Percentiles rank a stretch among this genome's conserved stretches.
These are phyloP conservation scores for Drosophila robusta DNA, from an alignment of 2,888 invertebrate genomes.

Conservation along the genomic window DNA sequence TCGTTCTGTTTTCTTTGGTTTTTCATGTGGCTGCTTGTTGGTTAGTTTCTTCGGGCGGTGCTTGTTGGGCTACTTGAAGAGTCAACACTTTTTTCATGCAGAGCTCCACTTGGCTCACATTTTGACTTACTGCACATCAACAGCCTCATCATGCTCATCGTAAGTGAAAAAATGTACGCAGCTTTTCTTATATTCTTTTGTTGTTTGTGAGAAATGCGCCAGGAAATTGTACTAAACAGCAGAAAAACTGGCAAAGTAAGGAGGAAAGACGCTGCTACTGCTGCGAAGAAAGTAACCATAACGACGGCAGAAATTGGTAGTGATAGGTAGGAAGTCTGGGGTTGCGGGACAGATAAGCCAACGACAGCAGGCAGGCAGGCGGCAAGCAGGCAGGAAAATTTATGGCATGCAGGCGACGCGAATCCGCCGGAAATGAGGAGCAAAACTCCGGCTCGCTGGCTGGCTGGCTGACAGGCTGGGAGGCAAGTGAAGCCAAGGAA, in stretches of 20 bases:
- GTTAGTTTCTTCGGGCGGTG: conserved; percentile 16
- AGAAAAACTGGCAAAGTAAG: conserved; percentile 50
- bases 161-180: conserved; percentile 69
- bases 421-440: conserved; percentile 70
- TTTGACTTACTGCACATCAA: conserved; percentile 71
- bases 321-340: background rate
- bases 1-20: conserved; percentile 27
- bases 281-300: conserved; percentile 55
- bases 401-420: conserved; percentile 71
- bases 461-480: background rate
- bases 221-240: conserved; percentile 74
- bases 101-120: conserved; percentile 38
- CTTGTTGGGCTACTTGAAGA: conserved; percentile 36
- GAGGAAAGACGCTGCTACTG: conserved; percentile 35
- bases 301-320: conserved; percentile 35
- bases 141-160: conserved; percentile 57
- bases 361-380: conserved; percentile 51
- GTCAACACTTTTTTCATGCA: conserved; percentile 50
- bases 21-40: conserved; percentile 27
- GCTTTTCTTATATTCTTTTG: conserved; percentile 16
- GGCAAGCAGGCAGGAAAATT: conserved; percentile 61
- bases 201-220: conserved; percentile 64
- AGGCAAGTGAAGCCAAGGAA: conserved; percentile 15
- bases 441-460: conserved; percentile 42
- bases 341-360: conserved; percentile 57